Percentiles rank a stretch among this genome's conserved stretches.
Evolutionary conservation across 2,888 invertebrate genomes (phyloP).

Genomic region (Morpho deidamia): DNA sequence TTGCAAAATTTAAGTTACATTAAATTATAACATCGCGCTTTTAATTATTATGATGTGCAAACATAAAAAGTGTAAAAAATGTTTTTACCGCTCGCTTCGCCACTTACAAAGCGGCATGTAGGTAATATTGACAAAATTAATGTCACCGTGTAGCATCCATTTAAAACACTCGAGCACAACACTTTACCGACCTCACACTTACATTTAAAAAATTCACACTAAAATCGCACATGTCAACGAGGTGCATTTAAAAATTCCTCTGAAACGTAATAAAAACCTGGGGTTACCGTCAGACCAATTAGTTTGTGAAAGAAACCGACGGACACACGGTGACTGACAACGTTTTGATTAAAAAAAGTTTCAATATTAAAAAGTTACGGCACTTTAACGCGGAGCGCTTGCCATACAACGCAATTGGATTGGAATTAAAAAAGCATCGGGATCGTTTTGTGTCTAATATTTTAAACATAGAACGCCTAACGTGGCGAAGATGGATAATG

Average conservation of each 20-base stretch:
- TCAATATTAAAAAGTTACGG: conserved; percentile 34
- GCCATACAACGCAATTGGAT: conserved; percentile 6
- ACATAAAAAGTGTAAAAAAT: conserved; percentile 15
- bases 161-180: conserved; percentile 18
- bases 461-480: conserved; percentile 7
- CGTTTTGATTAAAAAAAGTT: conserved; percentile 34
- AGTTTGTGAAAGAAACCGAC: conserved; percentile 67
- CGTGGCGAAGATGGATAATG: neutral
- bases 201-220: conserved; percentile 44
- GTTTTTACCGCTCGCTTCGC: conserved; percentile 15
- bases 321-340: conserved; percentile 62
- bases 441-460: conserved; percentile 9
- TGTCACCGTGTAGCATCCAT: conserved; percentile 18
- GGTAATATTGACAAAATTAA: conserved; percentile 28
- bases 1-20: conserved; percentile 3
- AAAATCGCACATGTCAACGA: conserved; percentile 42
- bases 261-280: conserved; percentile 52
- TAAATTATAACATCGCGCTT: conserved; percentile 5
- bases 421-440: conserved; percentile 8
- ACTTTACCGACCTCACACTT: conserved; percentile 42
- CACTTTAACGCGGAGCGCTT: conserved; percentile 16
- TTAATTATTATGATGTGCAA: conserved; percentile 9
- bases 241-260: conserved; percentile 45
- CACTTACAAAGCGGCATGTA: conserved; percentile 19
- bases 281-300: conserved; percentile 71